Percentiles rank a stretch among this genome's conserved stretches.
phyloP scores from a whole-genome alignment of 1,140 invertebrate genomes.

The Eciton burchellii region DNA sequence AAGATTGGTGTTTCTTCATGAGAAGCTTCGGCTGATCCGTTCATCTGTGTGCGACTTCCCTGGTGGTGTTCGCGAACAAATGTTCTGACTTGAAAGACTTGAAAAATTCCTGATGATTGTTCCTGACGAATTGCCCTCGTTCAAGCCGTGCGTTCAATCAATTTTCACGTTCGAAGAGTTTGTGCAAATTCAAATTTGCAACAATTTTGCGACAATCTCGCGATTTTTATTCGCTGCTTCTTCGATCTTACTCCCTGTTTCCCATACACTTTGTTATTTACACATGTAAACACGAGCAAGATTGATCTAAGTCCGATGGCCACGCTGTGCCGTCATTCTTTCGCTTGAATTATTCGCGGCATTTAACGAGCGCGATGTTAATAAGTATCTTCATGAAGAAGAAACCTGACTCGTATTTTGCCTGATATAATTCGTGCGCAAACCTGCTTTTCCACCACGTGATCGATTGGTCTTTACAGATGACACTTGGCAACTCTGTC shows the following conservation, averaged over 20 bases:
- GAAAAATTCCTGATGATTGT: slow-evolving; percentile 1
- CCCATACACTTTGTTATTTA: no score
- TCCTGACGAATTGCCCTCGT: slow-evolving; percentile 6
- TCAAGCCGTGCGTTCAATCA: not conserved
- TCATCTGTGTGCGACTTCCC: slow-evolving; percentile 18
- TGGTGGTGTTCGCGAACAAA: not conserved
- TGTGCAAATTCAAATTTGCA: not conserved
- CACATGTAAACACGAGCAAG: not conserved
- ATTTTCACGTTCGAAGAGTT: not conserved
- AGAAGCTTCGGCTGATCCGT: not conserved
- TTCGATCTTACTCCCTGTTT: no score
- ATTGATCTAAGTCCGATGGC: not conserved
- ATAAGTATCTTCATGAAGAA: not conserved
- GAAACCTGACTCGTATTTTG: not conserved
- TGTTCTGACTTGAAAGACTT: not conserved
- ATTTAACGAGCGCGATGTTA: not conserved
- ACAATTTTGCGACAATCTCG: no score
- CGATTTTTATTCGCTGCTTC: no score
- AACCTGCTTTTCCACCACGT: not conserved
- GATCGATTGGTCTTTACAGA: slow-evolving; percentile 4
- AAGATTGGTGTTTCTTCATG: slow-evolving; percentile 5
- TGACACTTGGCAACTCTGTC: slow-evolving; percentile 14
- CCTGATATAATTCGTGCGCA: not conserved
- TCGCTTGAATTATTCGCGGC: not conserved
- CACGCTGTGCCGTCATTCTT: not conserved